Evolutionary conservation across 1,140 invertebrate species (phyloP).

Genomic region (Macrosteles quadrilineatus): DNA sequence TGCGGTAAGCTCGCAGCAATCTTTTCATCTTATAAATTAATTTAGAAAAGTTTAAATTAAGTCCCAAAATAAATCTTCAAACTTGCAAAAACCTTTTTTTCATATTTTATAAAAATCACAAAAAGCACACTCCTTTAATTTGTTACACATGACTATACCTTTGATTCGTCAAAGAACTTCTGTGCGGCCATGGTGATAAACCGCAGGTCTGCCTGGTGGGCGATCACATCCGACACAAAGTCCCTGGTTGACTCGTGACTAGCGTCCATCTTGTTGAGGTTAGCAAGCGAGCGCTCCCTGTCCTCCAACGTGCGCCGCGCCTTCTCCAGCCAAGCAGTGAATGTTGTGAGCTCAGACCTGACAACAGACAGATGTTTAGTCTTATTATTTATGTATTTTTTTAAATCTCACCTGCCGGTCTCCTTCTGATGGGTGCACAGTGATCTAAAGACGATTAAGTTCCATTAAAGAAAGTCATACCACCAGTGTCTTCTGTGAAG

Average conservation of each 20-base stretch:
- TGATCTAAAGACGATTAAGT: too few species aligned
- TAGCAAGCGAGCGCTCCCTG: conserved; percentile 79
- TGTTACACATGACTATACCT: too few species aligned
- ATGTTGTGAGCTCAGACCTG: conserved; percentile 75
- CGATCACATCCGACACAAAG: conserved; percentile 92
- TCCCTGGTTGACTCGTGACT: conserved; percentile 76
- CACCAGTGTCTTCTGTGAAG: too few species aligned
- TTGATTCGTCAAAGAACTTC: conserved; percentile 92
- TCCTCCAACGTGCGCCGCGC: conserved; percentile 79
- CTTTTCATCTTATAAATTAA: too few species aligned
- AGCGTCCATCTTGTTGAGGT: conserved; percentile 70
- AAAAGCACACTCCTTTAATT: too few species aligned
- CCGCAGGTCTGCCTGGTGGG: conserved; percentile 89
- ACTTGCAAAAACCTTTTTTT: too few species aligned
- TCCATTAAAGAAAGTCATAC: too few species aligned
- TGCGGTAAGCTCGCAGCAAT: too few species aligned
- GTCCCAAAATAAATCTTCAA: too few species aligned
- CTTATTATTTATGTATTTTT: not conserved
- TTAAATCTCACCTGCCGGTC: conserved; percentile 8
- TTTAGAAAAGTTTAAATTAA: too few species aligned
- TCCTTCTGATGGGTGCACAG: too few species aligned
- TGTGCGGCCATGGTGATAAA: conserved; percentile 95
- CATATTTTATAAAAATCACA: too few species aligned
- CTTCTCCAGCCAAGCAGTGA: conserved; percentile 82
- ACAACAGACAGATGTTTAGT: conserved; percentile 37